These are phyloP conservation scores for Petroica traversi DNA, from an alignment of 2,113 vertebrate genomes.

Conservation along the genomic window DNA sequence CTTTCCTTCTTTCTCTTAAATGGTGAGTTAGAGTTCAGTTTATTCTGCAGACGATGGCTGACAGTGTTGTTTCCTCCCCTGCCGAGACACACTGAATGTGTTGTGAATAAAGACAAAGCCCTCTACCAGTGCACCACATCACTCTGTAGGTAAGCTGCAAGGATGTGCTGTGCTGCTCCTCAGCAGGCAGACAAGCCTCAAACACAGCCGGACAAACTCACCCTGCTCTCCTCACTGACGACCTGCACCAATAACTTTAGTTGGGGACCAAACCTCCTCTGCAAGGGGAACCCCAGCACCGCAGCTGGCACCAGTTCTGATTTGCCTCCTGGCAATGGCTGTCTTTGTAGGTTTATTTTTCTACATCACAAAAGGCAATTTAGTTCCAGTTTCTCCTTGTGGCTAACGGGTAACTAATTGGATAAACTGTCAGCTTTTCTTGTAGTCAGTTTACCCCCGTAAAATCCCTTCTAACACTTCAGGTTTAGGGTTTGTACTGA, in stretches of 20 bases:
- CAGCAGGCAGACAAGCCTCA: slow-evolving; percentile 16
- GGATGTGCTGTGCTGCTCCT: slow-evolving; percentile 59
- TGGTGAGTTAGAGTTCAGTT: slow-evolving; percentile 63
- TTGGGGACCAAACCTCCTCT: not conserved
- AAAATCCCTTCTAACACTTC: not conserved
- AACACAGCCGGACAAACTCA: not conserved
- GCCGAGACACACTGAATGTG: slow-evolving; percentile 74
- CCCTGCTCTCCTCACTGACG: not conserved
- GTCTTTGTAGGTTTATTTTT: not conserved
- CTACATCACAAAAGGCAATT: not conserved
- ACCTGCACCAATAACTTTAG: slow-evolving; percentile 4
- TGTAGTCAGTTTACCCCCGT: not conserved
- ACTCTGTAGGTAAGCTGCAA: slow-evolving; percentile 59
- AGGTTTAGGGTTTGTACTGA: not conserved
- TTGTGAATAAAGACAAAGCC: slow-evolving; percentile 79
- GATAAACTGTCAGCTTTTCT: not conserved
- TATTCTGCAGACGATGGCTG: slow-evolving; percentile 64
- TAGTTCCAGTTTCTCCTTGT: not conserved
- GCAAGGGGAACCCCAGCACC: not conserved
- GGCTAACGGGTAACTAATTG: not conserved
- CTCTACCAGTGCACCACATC: slow-evolving; percentile 52
- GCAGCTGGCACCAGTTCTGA: not conserved
- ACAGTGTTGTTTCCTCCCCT: slow-evolving; percentile 64
- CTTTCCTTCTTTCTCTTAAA: slow-evolving; percentile 26
- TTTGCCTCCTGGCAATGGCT: not conserved